These are phyloP conservation scores for Oreochromis mossambicus DNA, from an alignment of 2,797 vertebrate genomes.

Conservation along the genomic window DNA sequence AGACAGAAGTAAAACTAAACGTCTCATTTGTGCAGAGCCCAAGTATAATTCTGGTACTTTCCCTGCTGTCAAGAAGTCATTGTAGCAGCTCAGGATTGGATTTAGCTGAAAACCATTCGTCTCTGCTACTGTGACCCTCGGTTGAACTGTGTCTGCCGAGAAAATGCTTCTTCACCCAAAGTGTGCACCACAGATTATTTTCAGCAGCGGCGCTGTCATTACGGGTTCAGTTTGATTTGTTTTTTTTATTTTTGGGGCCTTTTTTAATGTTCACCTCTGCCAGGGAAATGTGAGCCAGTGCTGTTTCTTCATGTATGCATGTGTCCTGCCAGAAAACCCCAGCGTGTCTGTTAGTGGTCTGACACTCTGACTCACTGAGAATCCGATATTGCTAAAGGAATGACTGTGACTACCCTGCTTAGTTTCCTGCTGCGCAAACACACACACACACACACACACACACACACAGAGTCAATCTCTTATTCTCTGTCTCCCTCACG, in stretches of 20 bases:
- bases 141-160: slow-evolving; percentile 50
- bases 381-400: slow-evolving; percentile 49
- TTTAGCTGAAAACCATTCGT: slow-evolving; percentile 52
- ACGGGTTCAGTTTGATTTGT: slow-evolving; percentile 46
- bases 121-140: slow-evolving; percentile 47
- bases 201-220: slow-evolving; percentile 26
- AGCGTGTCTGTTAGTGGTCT: slow-evolving; percentile 48
- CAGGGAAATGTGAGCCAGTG: slow-evolving; percentile 21
- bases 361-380: slow-evolving; percentile 47
- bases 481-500: not conserved
- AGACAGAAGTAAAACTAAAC: slow-evolving; percentile 24
- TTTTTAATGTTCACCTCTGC: slow-evolving; percentile 46
- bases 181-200: slow-evolving; percentile 45
- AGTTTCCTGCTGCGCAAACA: not conserved
- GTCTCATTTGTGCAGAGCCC: not conserved
- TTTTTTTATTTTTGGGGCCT: not conserved
- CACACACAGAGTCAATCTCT: not conserved
- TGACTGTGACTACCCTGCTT: slow-evolving; percentile 32
- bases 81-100: slow-evolving; percentile 42
- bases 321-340: slow-evolving; percentile 21
- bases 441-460: not conserved
- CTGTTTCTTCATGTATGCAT: not conserved
- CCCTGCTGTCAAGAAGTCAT: slow-evolving; percentile 24
- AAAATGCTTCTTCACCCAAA: slow-evolving; percentile 39
- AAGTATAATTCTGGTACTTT: slow-evolving; percentile 23